A percentile compares a stretch with the other conserved stretches of the same genome.
Evolutionary conservation across 1,140 invertebrate species (phyloP).

Genomic region (Ceratina japonica): DNA sequence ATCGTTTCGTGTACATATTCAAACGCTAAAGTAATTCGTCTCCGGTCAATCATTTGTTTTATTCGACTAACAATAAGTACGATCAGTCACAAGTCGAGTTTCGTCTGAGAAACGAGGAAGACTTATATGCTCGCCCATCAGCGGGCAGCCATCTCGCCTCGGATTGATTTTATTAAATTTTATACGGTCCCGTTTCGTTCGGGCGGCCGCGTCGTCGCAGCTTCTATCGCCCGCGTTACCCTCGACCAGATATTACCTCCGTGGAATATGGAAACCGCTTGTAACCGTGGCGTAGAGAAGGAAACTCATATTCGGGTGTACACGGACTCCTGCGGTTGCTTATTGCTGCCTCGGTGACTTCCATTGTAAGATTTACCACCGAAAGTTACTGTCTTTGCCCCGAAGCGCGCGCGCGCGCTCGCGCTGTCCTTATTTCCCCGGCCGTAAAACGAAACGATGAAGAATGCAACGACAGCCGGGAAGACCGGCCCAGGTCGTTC

Average conservation of each 20-base stretch:
- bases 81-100: not conserved
- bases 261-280: slow-evolving; percentile 56
- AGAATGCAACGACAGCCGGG: too few species aligned
- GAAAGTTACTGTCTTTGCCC: slow-evolving; percentile 42
- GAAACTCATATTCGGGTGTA: slow-evolving; percentile 59
- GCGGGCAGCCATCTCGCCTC: not conserved
- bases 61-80: too few species aligned
- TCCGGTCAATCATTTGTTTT: too few species aligned
- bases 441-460: too few species aligned
- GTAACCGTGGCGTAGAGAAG: slow-evolving; percentile 32
- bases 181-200: slow-evolving; percentile 19
- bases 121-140: too few species aligned
- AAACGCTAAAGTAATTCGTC: too few species aligned
- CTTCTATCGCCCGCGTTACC: slow-evolving; percentile 61
- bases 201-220: slow-evolving; percentile 24
- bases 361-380: slow-evolving; percentile 50
- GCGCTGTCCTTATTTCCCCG: slow-evolving; percentile 40
- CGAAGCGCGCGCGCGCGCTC: not conserved
- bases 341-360: slow-evolving; percentile 55
- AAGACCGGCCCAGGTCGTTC: too few species aligned
- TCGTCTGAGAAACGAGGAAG: too few species aligned
- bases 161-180: slow-evolving; percentile 45
- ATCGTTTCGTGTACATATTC: too few species aligned
- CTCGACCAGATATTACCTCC: slow-evolving; percentile 58
- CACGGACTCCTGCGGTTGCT: slow-evolving; percentile 54